Evolutionary conservation across 2,888 invertebrate species (phyloP).

Genomic region (Drosophila kuntzei): DNA sequence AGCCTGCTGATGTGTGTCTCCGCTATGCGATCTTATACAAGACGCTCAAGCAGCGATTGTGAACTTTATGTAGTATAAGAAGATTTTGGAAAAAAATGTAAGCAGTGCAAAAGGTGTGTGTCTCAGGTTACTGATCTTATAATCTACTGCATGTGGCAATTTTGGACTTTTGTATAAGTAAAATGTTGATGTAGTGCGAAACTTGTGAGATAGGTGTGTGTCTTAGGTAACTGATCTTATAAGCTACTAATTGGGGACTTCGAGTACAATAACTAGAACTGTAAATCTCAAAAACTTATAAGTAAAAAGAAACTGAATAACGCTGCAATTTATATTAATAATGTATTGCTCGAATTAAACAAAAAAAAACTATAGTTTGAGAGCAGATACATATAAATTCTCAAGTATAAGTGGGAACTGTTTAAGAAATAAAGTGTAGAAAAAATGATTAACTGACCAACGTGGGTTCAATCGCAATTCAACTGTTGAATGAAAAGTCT

Average conservation of each 20-base stretch:
- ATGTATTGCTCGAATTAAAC: too few species aligned
- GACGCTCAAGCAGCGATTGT: background rate
- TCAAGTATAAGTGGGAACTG: background rate
- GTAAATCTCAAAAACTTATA: too few species aligned
- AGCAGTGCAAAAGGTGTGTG: background rate
- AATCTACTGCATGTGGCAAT: background rate
- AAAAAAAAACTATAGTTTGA: too few species aligned
- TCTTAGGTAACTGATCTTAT: background rate
- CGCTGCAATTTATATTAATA: too few species aligned
- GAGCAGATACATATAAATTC: background rate
- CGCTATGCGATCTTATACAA: conserved; percentile 33
- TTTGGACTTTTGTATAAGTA: background rate
- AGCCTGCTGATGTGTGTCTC: conserved; percentile 1
- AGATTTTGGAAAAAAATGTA: background rate
- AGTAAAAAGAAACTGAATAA: too few species aligned
- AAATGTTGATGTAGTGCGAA: background rate
- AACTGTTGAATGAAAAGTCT: background rate
- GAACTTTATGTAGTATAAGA: background rate
- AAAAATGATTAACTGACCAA: background rate
- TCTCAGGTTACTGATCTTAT: background rate
- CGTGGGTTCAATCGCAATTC: background rate
- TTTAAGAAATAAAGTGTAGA: background rate
- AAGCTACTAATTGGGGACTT: background rate
- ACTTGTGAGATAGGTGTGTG: background rate
- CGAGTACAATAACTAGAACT: background rate